Conservation (phyloP, 2,888 invertebrate species). For the Idaea biselata region DNA sequence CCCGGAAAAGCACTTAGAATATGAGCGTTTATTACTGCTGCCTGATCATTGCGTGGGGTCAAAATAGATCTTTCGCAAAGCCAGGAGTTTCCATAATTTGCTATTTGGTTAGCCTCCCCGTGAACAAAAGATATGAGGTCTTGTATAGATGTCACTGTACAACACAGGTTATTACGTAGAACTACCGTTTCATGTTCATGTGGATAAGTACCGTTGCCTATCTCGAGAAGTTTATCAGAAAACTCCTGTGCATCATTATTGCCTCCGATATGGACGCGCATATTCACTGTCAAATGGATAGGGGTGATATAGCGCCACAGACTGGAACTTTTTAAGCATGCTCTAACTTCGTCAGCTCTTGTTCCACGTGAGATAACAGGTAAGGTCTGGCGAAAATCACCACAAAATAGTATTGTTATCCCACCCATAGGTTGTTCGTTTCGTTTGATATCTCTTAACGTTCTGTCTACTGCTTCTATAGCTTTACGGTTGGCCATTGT, state of each 20-base stretch:
- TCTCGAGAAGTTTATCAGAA: constrained; percentile 12
- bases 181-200: not conserved
- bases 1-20: constrained; percentile 13
- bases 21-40: constrained; percentile 17
- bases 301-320: constrained; percentile 13
- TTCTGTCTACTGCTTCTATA: not conserved
- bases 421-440: constrained; percentile 1
- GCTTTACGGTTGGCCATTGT: constrained; percentile 2
- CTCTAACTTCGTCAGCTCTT: constrained; percentile 20
- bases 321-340: constrained; percentile 24
- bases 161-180: no score
- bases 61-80: constrained; percentile 26
- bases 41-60: constrained; percentile 26
- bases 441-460: not conserved
- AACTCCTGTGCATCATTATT: constrained; percentile 2
- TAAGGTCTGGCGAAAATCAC: constrained; percentile 20
- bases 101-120: no score
- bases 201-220: constrained; percentile 19
- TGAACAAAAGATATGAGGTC: no score
- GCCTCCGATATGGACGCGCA: constrained; percentile 2
- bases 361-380: constrained; percentile 22
- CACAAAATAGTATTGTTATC: constrained; percentile 4
- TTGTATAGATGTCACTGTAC: no score
- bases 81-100: constrained; percentile 14
- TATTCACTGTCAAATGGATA: constrained; percentile 8